These are phyloP conservation scores for Nudaria mundana DNA, from an alignment of 2,888 invertebrate species.

Conservation along the genomic window DNA sequence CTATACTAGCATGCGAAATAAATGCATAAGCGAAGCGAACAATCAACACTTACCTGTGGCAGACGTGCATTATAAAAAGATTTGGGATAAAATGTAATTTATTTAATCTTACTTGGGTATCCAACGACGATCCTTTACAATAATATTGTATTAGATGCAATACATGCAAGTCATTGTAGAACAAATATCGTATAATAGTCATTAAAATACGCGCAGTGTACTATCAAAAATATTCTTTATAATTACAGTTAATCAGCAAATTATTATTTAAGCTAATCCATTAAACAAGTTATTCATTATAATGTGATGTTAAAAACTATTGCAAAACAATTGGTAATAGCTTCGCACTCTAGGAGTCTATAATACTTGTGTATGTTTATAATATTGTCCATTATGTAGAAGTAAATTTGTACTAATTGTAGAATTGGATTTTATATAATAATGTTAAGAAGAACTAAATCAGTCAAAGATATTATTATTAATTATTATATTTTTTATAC, in stretches of 20 bases:
- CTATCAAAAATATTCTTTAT: conserved; percentile 46
- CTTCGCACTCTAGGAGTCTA: conserved; percentile 75
- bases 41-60: conserved; percentile 61
- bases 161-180: conserved; percentile 63
- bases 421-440: too few species aligned
- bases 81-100: conserved; percentile 52
- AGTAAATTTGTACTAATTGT: too few species aligned
- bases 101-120: conserved; percentile 75
- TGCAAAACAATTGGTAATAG: conserved; percentile 77
- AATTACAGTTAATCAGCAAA: conserved; percentile 73
- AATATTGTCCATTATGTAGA: too few species aligned
- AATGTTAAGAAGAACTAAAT: too few species aligned
- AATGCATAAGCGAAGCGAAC: conserved; percentile 63
- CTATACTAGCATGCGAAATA: conserved; percentile 62
- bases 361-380: conserved; percentile 40
- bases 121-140: conserved; percentile 79
- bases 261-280: conserved; percentile 69
- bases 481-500: neutral
- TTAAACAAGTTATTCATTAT: conserved; percentile 57
- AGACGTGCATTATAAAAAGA: conserved; percentile 53
- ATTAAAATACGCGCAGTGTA: conserved; percentile 35
- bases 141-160: conserved; percentile 45
- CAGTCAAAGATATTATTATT: too few species aligned
- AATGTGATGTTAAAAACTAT: conserved; percentile 72
- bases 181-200: conserved; percentile 46